Percentiles rank a stretch among this genome's conserved stretches.
Conservation (phyloP, 2,888 invertebrate genomes). For the Xylophagus ater region DNA sequence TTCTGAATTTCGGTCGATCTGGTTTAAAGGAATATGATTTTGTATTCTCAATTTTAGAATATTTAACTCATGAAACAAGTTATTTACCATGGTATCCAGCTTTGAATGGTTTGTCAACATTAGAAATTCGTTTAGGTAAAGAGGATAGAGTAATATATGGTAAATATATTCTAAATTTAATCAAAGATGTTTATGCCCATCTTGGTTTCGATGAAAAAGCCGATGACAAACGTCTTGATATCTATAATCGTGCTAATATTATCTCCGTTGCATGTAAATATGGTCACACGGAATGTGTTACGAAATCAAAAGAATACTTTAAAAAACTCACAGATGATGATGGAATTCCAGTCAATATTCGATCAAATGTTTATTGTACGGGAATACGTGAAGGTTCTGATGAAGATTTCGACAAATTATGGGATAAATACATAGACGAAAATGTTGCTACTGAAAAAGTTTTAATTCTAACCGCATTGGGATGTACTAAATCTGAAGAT, state of each 20-base stretch:
- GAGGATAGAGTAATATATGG: constrained; percentile 24
- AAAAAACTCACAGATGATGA: constrained; percentile 3
- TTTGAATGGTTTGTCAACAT: constrained; percentile 37
- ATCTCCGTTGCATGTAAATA: constrained; percentile 54
- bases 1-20: constrained; percentile 61
- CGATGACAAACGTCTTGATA: constrained; percentile 44
- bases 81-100: constrained; percentile 74
- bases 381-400: constrained; percentile 52
- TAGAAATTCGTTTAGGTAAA: constrained; percentile 29
- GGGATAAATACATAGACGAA: constrained; percentile 46
- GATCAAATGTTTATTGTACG: constrained; percentile 62
- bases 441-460: constrained; percentile 59
- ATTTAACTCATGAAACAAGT: constrained; percentile 53
- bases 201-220: constrained; percentile 41
- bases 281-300: constrained; percentile 47
- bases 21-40: constrained; percentile 47
- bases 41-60: constrained; percentile 56
- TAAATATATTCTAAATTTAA: constrained; percentile 39
- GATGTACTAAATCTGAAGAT: constrained; percentile 48
- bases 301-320: constrained; percentile 39
- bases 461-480: constrained; percentile 52
- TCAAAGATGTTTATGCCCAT: constrained; percentile 40
- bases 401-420: constrained; percentile 54
- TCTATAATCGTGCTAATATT: constrained; percentile 48
- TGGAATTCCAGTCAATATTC: constrained; percentile 48